A percentile compares a stretch with the other conserved stretches of the same genome.
These are phyloP conservation scores for Phataginus tetradactyla DNA, from an alignment of 2,797 vertebrate genomes.

Conservation along the genomic window DNA sequence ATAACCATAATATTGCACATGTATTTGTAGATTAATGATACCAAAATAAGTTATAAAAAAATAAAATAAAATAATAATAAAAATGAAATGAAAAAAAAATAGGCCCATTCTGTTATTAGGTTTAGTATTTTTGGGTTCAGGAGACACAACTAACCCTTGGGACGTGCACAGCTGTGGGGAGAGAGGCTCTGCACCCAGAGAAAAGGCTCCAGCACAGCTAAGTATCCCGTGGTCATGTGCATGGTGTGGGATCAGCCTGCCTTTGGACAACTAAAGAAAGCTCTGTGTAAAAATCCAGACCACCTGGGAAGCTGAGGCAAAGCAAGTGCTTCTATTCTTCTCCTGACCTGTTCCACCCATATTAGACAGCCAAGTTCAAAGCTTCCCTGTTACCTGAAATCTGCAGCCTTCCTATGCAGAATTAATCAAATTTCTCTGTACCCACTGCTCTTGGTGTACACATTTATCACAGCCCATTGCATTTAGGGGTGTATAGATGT, in stretches of 20 bases:
- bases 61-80: no score
- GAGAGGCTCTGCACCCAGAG: background rate
- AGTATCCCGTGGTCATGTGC: accelerated
- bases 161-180: background rate
- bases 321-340: background rate
- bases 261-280: background rate
- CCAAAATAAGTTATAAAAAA: no score
- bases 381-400: background rate
- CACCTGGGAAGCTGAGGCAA: background rate
- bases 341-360: background rate
- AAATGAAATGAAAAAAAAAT: background rate
- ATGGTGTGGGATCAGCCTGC: accelerated
- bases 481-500: no score
- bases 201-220: background rate
- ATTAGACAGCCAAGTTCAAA: background rate
- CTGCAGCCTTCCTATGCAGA: background rate
- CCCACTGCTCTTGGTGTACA: background rate
- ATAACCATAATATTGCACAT: no score
- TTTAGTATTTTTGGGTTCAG: background rate
- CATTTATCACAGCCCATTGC: background rate
- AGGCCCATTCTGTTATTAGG: background rate
- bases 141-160: background rate
- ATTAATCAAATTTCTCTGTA: background rate
- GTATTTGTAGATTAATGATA: no score
- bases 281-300: background rate